Evolutionary conservation across 2,113 vertebrate species (phyloP).

Genomic region (Protobothrops flavoviridis): DNA sequence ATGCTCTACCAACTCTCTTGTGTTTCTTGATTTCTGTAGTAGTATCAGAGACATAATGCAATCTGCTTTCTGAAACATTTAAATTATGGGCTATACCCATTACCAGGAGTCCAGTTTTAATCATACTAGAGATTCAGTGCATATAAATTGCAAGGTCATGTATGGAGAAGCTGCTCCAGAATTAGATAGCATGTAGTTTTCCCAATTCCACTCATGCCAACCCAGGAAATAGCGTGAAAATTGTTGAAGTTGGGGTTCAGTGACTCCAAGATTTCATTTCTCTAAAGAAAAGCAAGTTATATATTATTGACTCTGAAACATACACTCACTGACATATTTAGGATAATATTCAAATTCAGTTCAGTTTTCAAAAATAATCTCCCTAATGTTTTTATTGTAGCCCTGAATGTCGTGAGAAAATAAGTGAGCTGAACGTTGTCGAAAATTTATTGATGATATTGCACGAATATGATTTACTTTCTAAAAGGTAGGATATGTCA

Average conservation of each 20-base stretch:
- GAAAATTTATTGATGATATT: conserved; percentile 85
- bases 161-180: not conserved
- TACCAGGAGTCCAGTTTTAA: not conserved
- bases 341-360: not conserved
- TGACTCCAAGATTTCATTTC: not conserved
- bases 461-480: conserved; percentile 84
- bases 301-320: not conserved
- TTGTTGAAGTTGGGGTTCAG: not conserved
- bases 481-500: conserved; percentile 75
- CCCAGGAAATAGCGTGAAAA: not conserved
- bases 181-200: not conserved
- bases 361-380: conserved; percentile 29
- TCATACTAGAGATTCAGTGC: not conserved
- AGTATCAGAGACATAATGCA: not conserved
- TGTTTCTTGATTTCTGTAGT: not conserved
- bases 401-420: conserved; percentile 79
- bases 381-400: conserved; percentile 67
- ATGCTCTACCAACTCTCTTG: not conserved
- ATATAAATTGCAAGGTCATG: not conserved
- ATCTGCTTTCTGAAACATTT: not conserved
- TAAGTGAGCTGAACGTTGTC: conserved; percentile 79
- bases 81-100: not conserved
- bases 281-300: not conserved
- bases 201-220: not conserved
- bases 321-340: not conserved